These are phyloP conservation scores for Augochlora pura DNA, from an alignment of 1,140 invertebrate genomes.

Conservation along the genomic window DNA sequence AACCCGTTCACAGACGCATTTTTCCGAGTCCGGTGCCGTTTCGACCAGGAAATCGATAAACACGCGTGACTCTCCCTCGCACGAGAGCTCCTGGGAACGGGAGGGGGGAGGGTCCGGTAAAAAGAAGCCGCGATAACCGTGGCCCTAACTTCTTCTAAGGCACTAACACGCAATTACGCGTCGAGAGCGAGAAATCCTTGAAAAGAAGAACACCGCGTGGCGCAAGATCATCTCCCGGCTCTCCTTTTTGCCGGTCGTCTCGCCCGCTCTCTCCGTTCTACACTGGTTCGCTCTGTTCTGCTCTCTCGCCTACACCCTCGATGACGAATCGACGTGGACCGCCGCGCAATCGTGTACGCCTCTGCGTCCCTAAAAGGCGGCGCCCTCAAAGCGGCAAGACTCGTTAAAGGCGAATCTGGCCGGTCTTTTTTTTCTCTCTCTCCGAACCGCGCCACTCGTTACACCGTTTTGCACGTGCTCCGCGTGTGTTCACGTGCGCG, in stretches of 20 bases:
- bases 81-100: not conserved
- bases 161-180: conserved; percentile 35
- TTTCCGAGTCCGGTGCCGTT: too few species aligned
- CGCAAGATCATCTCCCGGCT: conserved; percentile 32
- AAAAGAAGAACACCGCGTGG: conserved; percentile 35
- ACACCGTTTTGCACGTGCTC: conserved; percentile 46
- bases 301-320: not conserved
- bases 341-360: not conserved
- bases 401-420: conserved; percentile 56
- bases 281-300: not conserved
- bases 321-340: conserved; percentile 28
- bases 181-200: conserved; percentile 43
- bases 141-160: not conserved
- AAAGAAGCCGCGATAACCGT: not conserved
- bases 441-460: conserved; percentile 40
- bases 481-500: not conserved
- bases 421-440: too few species aligned
- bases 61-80: not conserved
- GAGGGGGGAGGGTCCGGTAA: too few species aligned
- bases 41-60: conserved; percentile 5
- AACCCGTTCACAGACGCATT: too few species aligned
- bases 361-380: conserved; percentile 54
- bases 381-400: conserved; percentile 45
- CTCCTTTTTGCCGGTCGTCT: not conserved
- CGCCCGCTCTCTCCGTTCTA: not conserved